Base-by-base conservation (phyloP, 1,140 invertebrate genomes). In the Trichonephila clavipes region DNA sequence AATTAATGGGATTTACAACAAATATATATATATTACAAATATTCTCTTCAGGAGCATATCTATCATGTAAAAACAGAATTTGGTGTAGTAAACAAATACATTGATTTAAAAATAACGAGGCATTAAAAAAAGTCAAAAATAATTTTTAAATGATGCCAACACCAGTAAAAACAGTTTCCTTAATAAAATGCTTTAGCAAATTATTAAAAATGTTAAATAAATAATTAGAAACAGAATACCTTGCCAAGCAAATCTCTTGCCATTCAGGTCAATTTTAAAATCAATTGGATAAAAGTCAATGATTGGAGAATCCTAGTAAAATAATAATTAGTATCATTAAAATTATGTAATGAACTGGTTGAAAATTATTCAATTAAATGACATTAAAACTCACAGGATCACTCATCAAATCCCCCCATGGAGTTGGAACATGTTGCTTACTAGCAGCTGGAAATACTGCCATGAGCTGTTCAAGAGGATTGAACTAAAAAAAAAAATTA, bases 181-280 rank as follows among this genome's bases (percentile, higher is more conserved):
- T 40, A 40, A 40, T 40, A 40, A 40, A 40, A 40, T 40, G 3
- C 34, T 40, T 40, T 2, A 81, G n/a, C 10, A 81, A 18, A 28
- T 28, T 34, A 4, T 10, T 28, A 28, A 24, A 81, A 81, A 81
- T 28, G 3, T 28, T 51, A 51, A 0, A 51, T 51, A 51, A 51
- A 51, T 8, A 51, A 8, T 51, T 51, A 12, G 0, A 51, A 51
- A 12, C 51, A 10, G 7, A 51, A 91, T 95, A 96, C 96, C 99
- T 96, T 99, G 99, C 99, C 99, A 99, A 87, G 99, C 99, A 96
- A 98, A 99, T 96, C 99, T 99, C 96, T 99, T 99, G 24, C 99
- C 99, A 96, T 99, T 99, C 83, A 99, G 96, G 96, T 99, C 99
- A 94, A 99, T 99, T 96, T 99, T 99, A 96, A 99, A 99, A 95